Evolutionary conservation across 2,888 invertebrate genomes (phyloP).

Genomic region (Metallyticus violacea): DNA sequence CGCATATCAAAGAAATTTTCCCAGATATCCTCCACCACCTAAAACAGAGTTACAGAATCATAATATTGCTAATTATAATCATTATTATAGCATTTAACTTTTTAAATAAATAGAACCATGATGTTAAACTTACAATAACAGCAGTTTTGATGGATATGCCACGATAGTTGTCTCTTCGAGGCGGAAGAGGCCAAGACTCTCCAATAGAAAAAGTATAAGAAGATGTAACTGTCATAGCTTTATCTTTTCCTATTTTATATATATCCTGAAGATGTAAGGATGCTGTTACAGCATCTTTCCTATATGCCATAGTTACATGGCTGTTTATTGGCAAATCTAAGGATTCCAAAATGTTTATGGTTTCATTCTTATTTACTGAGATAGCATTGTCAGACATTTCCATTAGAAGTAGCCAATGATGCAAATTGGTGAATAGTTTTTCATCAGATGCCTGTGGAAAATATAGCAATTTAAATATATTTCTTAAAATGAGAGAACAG

Average conservation of each 20-base stretch:
- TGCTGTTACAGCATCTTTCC: background rate
- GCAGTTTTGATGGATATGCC: background rate
- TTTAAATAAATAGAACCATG: no score
- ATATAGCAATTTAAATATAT: background rate
- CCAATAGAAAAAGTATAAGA: background rate
- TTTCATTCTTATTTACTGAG: background rate
- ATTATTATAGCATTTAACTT: no score
- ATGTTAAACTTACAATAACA: background rate
- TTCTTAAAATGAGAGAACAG: background rate
- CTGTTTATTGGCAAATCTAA: background rate
- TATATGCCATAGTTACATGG: background rate
- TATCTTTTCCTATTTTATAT: background rate
- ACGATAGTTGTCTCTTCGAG: background rate
- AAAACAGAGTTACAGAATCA: no score
- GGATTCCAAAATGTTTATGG: background rate
- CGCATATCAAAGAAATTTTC: slow-evolving; percentile 11
- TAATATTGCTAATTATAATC: no score
- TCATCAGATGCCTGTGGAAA: background rate
- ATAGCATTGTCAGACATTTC: background rate
- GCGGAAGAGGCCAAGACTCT: background rate
- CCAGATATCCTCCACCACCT: slow-evolving; percentile 18
- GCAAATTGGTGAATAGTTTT: background rate
- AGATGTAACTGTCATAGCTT: background rate
- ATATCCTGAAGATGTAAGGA: background rate
- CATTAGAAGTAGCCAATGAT: slow-evolving; percentile 1